A percentile compares a stretch with the other conserved stretches of the same genome.
These are phyloP conservation scores for Chymomyza caudatula DNA, from an alignment of 2,888 invertebrate genomes.

Conservation along the genomic window DNA sequence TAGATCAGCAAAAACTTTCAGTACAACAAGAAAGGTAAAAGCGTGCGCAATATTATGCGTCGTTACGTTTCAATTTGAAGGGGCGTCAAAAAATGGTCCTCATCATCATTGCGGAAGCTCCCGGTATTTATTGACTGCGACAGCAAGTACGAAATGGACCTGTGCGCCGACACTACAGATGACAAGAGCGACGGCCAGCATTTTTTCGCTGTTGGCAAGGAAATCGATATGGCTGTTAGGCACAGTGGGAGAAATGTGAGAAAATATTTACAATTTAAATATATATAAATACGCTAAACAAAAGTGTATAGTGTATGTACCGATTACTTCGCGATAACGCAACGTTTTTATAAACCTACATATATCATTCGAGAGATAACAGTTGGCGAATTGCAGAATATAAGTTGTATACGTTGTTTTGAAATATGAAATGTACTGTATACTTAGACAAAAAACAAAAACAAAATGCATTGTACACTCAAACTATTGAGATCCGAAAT, in stretches of 20 bases:
- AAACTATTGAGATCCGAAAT: no score
- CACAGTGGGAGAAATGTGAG: neutral
- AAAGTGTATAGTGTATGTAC: no score
- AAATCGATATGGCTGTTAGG: constrained; percentile 27
- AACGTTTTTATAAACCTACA: no score
- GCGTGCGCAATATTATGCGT: constrained; percentile 30
- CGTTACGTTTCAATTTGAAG: constrained; percentile 50
- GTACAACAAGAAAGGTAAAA: neutral
- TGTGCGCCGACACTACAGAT: neutral
- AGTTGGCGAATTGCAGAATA: no score
- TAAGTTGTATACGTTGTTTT: no score
- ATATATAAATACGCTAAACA: no score
- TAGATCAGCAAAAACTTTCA: constrained; percentile 6
- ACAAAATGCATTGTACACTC: no score
- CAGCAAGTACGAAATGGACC: neutral
- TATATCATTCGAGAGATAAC: no score
- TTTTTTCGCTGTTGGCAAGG: constrained; percentile 30
- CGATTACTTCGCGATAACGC: no score
- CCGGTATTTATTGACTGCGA: neutral
- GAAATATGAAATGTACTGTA: no score
- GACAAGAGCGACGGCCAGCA: neutral
- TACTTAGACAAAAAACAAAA: no score
- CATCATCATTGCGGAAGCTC: neutral
- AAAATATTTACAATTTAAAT: no score
- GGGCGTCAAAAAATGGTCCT: constrained; percentile 37